phyloP scores from a whole-genome alignment of 2,888 invertebrate genomes.

The Drosophila mercatorum region DNA sequence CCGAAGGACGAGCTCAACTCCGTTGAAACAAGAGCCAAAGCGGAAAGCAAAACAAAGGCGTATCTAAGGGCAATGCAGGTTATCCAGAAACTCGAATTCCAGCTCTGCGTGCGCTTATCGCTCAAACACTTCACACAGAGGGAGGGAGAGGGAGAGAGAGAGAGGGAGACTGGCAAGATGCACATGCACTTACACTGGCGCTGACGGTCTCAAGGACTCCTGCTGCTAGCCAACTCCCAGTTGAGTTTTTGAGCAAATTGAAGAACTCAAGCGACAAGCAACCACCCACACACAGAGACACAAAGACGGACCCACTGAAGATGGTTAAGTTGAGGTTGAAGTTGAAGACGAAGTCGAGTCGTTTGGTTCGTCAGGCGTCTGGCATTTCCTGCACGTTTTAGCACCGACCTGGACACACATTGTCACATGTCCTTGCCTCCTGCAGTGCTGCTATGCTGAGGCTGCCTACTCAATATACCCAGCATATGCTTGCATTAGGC shows the following conservation, averaged over 20 bases:
- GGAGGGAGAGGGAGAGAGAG: too few species aligned
- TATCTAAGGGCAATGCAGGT: conserved; percentile 30
- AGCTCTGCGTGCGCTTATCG: conserved; percentile 28
- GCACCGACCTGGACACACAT: conserved; percentile 25
- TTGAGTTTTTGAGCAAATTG: conserved; percentile 29
- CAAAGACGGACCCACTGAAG: background rate
- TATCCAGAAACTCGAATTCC: conserved; percentile 15
- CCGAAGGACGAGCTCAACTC: conserved; percentile 16
- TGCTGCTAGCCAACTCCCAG: conserved; percentile 32
- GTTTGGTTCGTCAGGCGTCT: conserved; percentile 20
- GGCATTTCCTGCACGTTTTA: conserved; percentile 14
- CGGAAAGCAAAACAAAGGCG: conserved; percentile 21
- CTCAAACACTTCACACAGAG: conserved; percentile 1
- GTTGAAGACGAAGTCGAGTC: conserved; percentile 33
- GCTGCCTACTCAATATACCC: conserved; percentile 14
- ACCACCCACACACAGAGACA: conserved; percentile 1
- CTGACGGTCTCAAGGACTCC: conserved; percentile 40
- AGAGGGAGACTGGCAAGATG: background rate
- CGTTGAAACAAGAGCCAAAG: conserved; percentile 4
- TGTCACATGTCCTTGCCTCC: conserved; percentile 3
- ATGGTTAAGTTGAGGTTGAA: conserved; percentile 34
- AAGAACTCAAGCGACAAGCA: conserved; percentile 17
- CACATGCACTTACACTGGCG: conserved; percentile 7
- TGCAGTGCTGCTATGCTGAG: background rate
- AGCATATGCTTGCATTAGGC: conserved; percentile 52